Evolutionary conservation across 2,888 invertebrate genomes (phyloP), one percentile per base, ranked within the genome.

Genomic region (Drosophila neotestacea): DNA sequence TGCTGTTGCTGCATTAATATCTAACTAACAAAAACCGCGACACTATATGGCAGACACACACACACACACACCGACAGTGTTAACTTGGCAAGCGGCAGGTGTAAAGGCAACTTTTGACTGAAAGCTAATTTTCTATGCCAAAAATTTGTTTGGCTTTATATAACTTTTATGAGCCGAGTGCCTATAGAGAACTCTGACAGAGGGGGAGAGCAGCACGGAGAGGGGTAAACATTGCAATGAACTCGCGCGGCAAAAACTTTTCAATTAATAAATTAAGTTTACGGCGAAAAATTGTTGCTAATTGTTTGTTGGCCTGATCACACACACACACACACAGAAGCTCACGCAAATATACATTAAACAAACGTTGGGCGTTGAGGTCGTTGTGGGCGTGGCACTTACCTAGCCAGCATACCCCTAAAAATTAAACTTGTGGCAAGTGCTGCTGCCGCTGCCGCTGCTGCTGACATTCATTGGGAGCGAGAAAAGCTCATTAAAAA

Each of bases 211-310:
- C 9, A 4, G 4, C 9, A 4, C 1, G 10, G 6, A 0, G 9
- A 10, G 10, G 32, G n/a, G 41, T 60, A 41, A 51, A 63, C 47
- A 60, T 61, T 69, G 62, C 73, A 58, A 68, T 60, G 65, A 80
- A 55, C 61, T 69, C 74, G 62, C 68, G 77, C 58, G 58, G 73
- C 71, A 72, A 63, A 69, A 84, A 84, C 85, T 83, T 85, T 83
- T 80, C 80, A 83, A 83, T 85, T 85, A 83, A 83, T 85, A 84
- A 83, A 86, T 84, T 73, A 74, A 73, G 76, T 76, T 84, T 67
- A 56, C 28, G 67, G 72, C 48, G 52, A 56, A 38, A 58, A 71
- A 42, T 70, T 69, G 58, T 71, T 69, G 67, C 65, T 77, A 83
- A 84, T 78, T 84, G 86, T 86, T 81, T 67, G 82, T 54, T 69